phyloP scores from a whole-genome alignment of 2,888 invertebrate species.

The Tipula helvola region DNA sequence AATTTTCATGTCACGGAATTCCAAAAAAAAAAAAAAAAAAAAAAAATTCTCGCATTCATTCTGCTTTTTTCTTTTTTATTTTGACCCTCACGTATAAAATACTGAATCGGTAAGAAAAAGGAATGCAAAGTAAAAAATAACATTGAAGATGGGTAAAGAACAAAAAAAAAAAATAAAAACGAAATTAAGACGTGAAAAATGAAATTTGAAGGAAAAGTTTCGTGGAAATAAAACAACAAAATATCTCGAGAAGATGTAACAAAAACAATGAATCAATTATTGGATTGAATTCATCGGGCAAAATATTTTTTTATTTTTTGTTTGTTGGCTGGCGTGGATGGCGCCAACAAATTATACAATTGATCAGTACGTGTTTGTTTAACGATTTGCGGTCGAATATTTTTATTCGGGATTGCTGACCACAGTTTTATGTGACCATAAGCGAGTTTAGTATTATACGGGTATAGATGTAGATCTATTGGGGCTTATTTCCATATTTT shows the following conservation, averaged over 20 bases:
- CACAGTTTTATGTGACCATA: not conserved
- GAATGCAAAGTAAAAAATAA: not conserved
- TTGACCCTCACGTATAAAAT: not conserved
- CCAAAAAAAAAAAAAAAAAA: not conserved
- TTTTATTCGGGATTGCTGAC: too few species aligned
- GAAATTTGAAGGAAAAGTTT: not conserved
- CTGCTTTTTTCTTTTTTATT: not conserved
- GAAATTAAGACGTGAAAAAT: not conserved
- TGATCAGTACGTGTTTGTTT: not conserved
- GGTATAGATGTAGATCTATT: not conserved
- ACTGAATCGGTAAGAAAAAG: not conserved
- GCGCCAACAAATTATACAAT: not conserved
- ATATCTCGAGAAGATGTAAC: not conserved
- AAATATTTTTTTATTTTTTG: too few species aligned
- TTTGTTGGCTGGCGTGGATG: not conserved
- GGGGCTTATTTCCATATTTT: not conserved
- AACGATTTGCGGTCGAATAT: not conserved
- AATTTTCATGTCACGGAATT: constrained; percentile 4
- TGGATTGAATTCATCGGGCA: not conserved
- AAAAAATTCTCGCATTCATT: not conserved
- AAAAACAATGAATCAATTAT: not conserved
- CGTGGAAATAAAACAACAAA: not conserved
- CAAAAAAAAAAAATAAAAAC: not conserved
- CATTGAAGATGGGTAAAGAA: not conserved
- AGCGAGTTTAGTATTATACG: not conserved